phyloP scores from a whole-genome alignment of 1,140 invertebrate genomes.

The Linepithema humile region DNA sequence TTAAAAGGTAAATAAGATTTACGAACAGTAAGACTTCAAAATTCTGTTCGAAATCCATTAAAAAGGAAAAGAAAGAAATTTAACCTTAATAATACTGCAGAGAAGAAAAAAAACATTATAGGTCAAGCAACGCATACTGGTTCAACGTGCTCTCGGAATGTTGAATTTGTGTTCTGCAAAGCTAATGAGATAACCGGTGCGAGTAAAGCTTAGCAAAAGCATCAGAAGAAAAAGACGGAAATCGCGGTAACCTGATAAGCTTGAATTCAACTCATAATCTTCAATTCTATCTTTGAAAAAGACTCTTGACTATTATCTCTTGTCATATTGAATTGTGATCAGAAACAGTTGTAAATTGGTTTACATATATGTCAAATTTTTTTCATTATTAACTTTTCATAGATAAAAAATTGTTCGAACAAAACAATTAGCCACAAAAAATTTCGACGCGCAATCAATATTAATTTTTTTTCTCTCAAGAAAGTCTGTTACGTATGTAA shows the following conservation, averaged over 20 bases:
- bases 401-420: neutral
- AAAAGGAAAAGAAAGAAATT: too few relatives aligned
- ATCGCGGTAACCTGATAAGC: constrained; percentile 4
- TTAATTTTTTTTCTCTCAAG: neutral
- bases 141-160: constrained; percentile 81
- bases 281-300: neutral
- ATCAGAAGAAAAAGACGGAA: constrained; percentile 22
- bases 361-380: too few relatives aligned
- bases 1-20: too few relatives aligned
- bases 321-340: neutral
- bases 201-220: constrained; percentile 19
- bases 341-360: neutral
- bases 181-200: constrained; percentile 71
- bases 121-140: constrained; percentile 43
- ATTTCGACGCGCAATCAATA: neutral
- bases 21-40: too few relatives aligned
- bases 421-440: neutral
- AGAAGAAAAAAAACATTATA: neutral
- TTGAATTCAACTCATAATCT: neutral
- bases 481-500: neutral
- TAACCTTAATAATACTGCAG: neutral
- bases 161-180: constrained; percentile 34
- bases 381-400: neutral
- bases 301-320: neutral
- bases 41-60: too few relatives aligned